Evolutionary conservation across 2,113 vertebrate species (phyloP), one percentile per base, ranked within the genome.

Genomic region (Piprites chloris): DNA sequence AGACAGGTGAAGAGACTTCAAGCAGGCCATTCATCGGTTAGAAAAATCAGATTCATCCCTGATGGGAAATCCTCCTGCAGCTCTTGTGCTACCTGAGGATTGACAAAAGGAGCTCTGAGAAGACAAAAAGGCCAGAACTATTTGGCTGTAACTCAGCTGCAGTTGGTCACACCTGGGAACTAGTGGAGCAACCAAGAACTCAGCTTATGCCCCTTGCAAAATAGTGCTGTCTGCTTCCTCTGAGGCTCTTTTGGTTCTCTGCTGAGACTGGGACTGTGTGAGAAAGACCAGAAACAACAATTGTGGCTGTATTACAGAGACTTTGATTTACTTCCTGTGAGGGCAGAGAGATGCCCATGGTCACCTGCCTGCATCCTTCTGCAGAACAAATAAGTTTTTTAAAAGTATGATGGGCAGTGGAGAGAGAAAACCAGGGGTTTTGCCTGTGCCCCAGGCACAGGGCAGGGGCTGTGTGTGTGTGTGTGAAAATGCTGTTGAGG

Each of bases 381-480:
- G 23, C 32, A 82, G 44, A 55, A 47, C 9, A 55, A 90, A 44
- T 14, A 6, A 9, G 6, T 53, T 81, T 74, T 20, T 58, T 23
- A 33, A 30, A 58, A 33, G 5, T 17, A 22, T 3, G 3, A 16
- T 4, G 26, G 33, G 17, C 15, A 53, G 10, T 12, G 15, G 49
- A 71, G 58, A 53, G 53, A 71, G 63, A 62, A 32, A 35, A 47
- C 14, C 19, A 22, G n/a, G 30, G 4, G 1, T 0, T 85, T 59
- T 77, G 28, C 14, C 58, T 47, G 4, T 5, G 8, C 9, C 0
- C 0, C 55, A 66, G 46, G 13, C 2, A 2, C 22, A 11, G 21
- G 41, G 32, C 27, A 59, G 27, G 47, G 30, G 22, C 49, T 66
- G 44, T 12, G 3, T 47, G 17, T 46, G 33, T 28, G 17, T 24